Percentiles rank a stretch among this genome's conserved stretches.
These are phyloP conservation scores for Xanthia icteritia DNA, from an alignment of 2,888 invertebrate species.

Conservation along the genomic window DNA sequence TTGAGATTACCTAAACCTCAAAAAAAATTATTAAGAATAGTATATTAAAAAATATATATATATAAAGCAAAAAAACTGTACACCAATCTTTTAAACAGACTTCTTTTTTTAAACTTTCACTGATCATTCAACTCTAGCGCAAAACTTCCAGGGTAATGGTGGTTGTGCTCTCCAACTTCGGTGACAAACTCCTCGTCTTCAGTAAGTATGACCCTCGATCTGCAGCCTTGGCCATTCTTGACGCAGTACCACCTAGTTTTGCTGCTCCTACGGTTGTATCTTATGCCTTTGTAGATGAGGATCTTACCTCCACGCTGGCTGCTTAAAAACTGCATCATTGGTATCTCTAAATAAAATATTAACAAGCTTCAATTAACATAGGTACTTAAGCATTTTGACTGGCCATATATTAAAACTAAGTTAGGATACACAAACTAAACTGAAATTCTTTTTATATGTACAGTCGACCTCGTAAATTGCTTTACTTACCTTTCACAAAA, in stretches of 20 bases:
- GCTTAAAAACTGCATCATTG: slow-evolving; percentile 58
- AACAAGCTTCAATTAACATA: background rate
- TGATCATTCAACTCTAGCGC: background rate
- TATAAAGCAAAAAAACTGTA: background rate
- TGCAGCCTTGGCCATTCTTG: slow-evolving; percentile 70
- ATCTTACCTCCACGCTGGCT: slow-evolving; percentile 57
- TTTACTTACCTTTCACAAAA: background rate
- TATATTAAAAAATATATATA: background rate
- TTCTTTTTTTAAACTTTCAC: background rate
- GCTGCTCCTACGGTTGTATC: slow-evolving; percentile 61
- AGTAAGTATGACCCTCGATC: slow-evolving; percentile 63
- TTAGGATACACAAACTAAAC: background rate
- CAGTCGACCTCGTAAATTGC: background rate
- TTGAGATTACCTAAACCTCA: too few species aligned
- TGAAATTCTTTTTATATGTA: background rate
- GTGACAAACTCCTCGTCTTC: slow-evolving; percentile 52
- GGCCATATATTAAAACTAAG: too few species aligned
- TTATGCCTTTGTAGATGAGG: slow-evolving; percentile 59
- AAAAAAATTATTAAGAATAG: background rate
- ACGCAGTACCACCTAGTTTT: slow-evolving; percentile 75
- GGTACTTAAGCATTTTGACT: too few species aligned
- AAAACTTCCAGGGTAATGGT: slow-evolving; percentile 30
- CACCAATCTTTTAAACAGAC: background rate
- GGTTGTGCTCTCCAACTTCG: slow-evolving; percentile 66
- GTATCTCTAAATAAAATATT: slow-evolving; percentile 12